phyloP scores from a whole-genome alignment of 2,113 vertebrate species.

The Gopherus evgoodei region DNA sequence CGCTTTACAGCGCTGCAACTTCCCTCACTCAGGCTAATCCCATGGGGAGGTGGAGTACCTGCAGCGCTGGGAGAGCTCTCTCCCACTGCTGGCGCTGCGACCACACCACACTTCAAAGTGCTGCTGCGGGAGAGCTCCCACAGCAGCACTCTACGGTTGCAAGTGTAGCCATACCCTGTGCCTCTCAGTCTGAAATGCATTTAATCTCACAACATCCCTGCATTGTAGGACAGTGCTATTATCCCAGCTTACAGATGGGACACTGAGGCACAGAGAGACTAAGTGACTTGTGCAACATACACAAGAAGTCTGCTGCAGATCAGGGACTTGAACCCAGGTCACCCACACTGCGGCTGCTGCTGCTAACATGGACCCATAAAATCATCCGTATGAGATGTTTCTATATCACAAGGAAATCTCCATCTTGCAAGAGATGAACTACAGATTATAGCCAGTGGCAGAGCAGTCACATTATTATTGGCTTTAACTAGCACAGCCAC shows the following conservation, averaged over 20 bases:
- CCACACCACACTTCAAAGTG: no score
- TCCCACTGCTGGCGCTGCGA: no score
- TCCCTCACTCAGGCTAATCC: no score
- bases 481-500: background rate
- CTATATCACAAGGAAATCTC: background rate
- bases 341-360: background rate
- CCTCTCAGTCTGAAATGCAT: background rate
- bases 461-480: background rate
- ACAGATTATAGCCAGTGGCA: background rate
- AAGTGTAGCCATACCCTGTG: no score
- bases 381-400: background rate
- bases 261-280: background rate
- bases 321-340: background rate
- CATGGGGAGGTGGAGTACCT: no score
- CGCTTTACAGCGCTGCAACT: no score
- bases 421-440: background rate
- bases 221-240: background rate
- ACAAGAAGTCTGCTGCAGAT: background rate
- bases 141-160: no score
- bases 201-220: background rate
- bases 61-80: no score
- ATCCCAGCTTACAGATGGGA: background rate
- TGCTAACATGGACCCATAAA: background rate
- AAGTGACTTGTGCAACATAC: background rate
- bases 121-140: no score